Evolutionary conservation across 2,888 invertebrate species (phyloP), one percentile per base, ranked within the genome.

Genomic region (Zaprionus obscuricornis): DNA sequence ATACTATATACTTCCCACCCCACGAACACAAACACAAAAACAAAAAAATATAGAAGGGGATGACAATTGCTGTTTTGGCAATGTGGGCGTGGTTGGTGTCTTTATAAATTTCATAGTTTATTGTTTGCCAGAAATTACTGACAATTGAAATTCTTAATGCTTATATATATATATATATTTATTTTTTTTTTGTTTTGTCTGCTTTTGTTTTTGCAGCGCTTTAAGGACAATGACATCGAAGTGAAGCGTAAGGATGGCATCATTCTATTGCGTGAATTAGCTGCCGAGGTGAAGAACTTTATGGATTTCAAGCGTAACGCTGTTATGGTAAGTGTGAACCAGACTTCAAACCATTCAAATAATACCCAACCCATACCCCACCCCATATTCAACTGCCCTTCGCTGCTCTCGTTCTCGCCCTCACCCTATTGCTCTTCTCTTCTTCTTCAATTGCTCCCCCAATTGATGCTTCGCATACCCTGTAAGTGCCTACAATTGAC

Each of bases 231-330:
- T 87, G 94, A 95, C 73, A 94, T 95, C 64, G 93, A 94, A 81
- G 95, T 97, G 58, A 93, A 93, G 45, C 93, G 95, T 69, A 96
- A 96, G 89, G 97, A 97, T 87, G 96, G 97, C 5, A 92, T 96
- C 66, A 92, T 96, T 65, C 92, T 97, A 75, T 94, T 97, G 57
- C 93, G 96, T 39, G 96, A 97, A 90, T 94, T 97, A 92, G 96
- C 96, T 7, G 93, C 94, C 0, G 97, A 97, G 91, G 96, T 98
- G 49, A 96, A 97, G 90, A 96, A 96, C 89, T 96, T 97, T 93
- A 95, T 97, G 95, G 96, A 96, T 89, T 96, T 96, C 91, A 96
- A 97, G 91, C 96, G 95, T 91, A 95, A 96, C 89, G 96, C 97
- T 20, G 96, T 97, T 50, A 95, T 96, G 95, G 97, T 97, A 91